Evolutionary conservation across 2,888 invertebrate genomes (phyloP), one percentile per base, ranked within the genome.

Genomic region (Pycnomerus fuliginosus): DNA sequence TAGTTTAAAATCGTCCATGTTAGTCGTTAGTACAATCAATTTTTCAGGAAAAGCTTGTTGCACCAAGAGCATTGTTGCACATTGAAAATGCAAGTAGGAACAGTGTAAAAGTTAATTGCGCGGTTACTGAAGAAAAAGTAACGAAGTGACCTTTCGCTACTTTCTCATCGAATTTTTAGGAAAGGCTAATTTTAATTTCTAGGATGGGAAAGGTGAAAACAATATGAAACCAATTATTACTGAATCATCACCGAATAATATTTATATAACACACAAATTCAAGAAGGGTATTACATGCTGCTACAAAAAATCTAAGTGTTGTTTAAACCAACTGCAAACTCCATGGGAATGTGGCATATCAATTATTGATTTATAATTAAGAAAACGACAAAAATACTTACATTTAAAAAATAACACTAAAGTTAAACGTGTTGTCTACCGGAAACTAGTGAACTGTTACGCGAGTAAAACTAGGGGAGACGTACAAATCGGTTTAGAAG

Each of bases 301-400:
- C 36, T 36, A 36, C 44, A 34, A 45, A 56, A 57, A 56, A 55
- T 50, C 48, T 53, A 58, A 57, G 46, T 58, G n/a, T 50, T 23
- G 51, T 60, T 56, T 55, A 59, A n/a, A 62, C 61, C 66, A 61
- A 60, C 54, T 68, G 68, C 68, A 68, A 68, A 68, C 68, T 67
- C 68, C 66, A 62, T 63, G 47, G 52, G 35, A 62, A 64, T 62
- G 64, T 67, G 65, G 65, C 65, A 68, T 67, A 67, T 67, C 66
- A 63, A 60, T 56, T 48, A 24, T 24, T 30, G 29, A 15, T 17
- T 44, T 23, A 34, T 29, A n/a, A n/a, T n/a, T n/a, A n/a, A n/a
- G n/a, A n/a, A n/a, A n/a, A 35, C 24, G 24, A 35, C 13, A 11
- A 5, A 24, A 35, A 15, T 35, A 7, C n/a, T 15, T 14, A 34